Base-by-base conservation (phyloP, 2,888 invertebrate genomes). In the Dendrolimus pini region DNA sequence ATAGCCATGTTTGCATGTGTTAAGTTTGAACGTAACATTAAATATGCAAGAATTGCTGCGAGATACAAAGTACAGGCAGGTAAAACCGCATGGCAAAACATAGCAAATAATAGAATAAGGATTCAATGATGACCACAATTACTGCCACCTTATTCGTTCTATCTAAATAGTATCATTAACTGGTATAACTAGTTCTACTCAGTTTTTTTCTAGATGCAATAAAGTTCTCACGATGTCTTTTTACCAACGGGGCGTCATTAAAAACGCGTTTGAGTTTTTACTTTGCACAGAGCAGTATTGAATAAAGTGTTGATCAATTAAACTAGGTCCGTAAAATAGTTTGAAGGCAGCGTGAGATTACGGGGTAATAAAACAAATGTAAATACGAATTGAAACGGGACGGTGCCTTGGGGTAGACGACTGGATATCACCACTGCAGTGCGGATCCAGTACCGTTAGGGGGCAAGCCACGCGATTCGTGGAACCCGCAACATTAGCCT, bases 391-490 rank as follows among this genome's bases (percentile, higher is more conserved):
- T 54, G 18, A 53, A 54, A 30, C 30, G 54, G 47, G 54, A 57
- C 55, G 10, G 54, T 54, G 42, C 57, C 54, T 57, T 47, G 54
- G 54, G 54, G 52, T 54, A 18, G 47, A 52, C 54, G 54, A 57
- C 42, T 56, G 56, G 52, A 56, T 41, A 41, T 56, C 52, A 14
- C 42, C 9, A 57, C 54, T 18, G 54, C 54, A 56, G 54, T n/a
- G 54, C 41, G 54, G 58, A 59, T 57, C 56, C 55, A 53, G 57
- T 64, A 65, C 72, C 70, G 72, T 71, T 71, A 72, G 58, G 59
- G 52, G 57, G 53, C 58, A 54, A 55, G 61, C 63, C 59, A 63
- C 65, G 58, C 61, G 61, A 67, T 61, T 70, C 68, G 63, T 58
- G 60, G 59, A 64, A 65, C 67, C 61, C 62, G 64, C 65, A 60